These are phyloP conservation scores for Pollicipes pollicipes DNA, from an alignment of 1,140 invertebrate genomes.

Conservation along the genomic window DNA sequence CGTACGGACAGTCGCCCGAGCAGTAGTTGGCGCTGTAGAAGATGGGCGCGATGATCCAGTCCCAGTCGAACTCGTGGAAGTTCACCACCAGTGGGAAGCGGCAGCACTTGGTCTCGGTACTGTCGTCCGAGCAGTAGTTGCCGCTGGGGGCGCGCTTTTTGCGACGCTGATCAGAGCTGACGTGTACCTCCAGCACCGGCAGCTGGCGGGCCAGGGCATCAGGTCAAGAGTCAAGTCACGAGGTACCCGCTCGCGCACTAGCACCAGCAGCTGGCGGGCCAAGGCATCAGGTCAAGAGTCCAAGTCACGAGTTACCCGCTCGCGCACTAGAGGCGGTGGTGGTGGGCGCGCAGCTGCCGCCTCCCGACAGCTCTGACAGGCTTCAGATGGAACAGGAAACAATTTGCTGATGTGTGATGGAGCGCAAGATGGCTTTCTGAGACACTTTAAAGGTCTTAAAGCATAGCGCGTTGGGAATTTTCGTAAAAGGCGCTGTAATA, in stretches of 20 bases:
- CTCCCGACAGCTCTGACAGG: too few relatives aligned
- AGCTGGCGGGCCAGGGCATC: slow-evolving; percentile 36
- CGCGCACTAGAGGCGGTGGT: too few relatives aligned
- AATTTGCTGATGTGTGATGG: too few relatives aligned
- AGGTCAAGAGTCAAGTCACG: neutral
- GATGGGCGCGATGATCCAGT: slow-evolving; percentile 93
- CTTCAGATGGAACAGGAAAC: too few relatives aligned
- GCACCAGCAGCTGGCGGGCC: too few relatives aligned
- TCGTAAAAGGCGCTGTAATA: too few relatives aligned
- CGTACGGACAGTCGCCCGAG: slow-evolving; percentile 78
- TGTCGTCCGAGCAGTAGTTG: slow-evolving; percentile 55
- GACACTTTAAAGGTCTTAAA: too few relatives aligned
- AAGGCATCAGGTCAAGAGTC: neutral
- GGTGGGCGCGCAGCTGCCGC: too few relatives aligned
- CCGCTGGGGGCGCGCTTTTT: slow-evolving; percentile 52
- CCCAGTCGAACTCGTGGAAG: slow-evolving; percentile 93
- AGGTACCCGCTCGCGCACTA: too few relatives aligned
- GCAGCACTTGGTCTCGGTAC: slow-evolving; percentile 63
- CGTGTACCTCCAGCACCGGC: slow-evolving; percentile 60
- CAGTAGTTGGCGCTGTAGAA: slow-evolving; percentile 93
- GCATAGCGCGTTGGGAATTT: too few relatives aligned
- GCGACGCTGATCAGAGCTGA: slow-evolving; percentile 37
- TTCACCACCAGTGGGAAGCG: slow-evolving; percentile 82
- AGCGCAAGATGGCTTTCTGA: too few relatives aligned
- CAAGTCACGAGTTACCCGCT: too few relatives aligned